These are phyloP conservation scores for Trissolcus japonicus DNA, from an alignment of 2,888 invertebrate genomes.

Conservation along the genomic window DNA sequence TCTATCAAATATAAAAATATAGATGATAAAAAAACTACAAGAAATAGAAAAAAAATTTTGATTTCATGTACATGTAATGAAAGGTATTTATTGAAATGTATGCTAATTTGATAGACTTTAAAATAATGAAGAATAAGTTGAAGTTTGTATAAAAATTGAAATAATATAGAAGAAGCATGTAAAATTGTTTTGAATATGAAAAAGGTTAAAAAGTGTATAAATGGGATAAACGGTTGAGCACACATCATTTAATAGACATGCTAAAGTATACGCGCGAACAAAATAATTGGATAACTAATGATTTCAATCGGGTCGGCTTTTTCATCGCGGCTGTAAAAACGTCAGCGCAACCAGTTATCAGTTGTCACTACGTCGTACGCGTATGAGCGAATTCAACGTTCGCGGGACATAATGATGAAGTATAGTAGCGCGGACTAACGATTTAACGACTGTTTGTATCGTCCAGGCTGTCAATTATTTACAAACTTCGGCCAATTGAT, in stretches of 20 bases:
- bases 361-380: conserved; percentile 36
- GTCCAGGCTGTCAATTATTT: conserved; percentile 15
- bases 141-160: not conserved
- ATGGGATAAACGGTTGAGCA: not conserved
- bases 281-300: conserved; percentile 9
- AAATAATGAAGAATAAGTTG: not conserved
- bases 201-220: not conserved
- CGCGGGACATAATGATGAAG: conserved; percentile 28
- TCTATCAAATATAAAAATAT: no score
- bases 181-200: not conserved
- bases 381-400: conserved; percentile 27
- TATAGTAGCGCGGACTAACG: conserved; percentile 11
- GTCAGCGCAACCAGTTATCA: conserved; percentile 32
- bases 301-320: conserved; percentile 19
- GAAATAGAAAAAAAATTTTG: no score
- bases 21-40: no score
- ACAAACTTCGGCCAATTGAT: not conserved
- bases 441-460: conserved; percentile 20
- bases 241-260: not conserved
- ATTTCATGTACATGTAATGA: no score
- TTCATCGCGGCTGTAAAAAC: conserved; percentile 13
- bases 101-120: not conserved
- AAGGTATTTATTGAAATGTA: not conserved
- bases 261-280: conserved; percentile 5
- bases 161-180: not conserved